These are phyloP conservation scores for Leucophenga maculata DNA, from an alignment of 2,888 invertebrate species.

Conservation along the genomic window DNA sequence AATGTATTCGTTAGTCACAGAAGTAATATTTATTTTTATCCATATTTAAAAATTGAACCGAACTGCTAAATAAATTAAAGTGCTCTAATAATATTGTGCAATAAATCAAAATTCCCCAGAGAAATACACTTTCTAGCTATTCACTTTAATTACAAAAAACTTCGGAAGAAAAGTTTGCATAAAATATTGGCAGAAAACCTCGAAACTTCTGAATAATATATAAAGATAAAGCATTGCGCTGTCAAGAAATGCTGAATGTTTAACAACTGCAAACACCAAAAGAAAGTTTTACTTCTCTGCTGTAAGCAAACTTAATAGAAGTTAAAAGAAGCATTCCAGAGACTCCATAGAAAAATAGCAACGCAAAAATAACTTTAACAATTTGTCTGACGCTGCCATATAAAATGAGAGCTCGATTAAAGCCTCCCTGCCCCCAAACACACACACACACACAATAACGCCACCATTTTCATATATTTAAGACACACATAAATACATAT, in stretches of 20 bases:
- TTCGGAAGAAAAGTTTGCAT: too few species aligned
- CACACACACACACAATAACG: not conserved
- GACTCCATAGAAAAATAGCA: slow-evolving; percentile 6
- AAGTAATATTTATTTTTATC: too few species aligned
- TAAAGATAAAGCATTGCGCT: slow-evolving; percentile 34
- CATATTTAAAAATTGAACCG: too few species aligned
- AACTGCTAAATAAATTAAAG: too few species aligned
- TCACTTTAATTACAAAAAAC: too few species aligned
- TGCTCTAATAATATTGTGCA: too few species aligned
- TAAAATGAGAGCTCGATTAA: not conserved
- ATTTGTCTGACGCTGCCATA: slow-evolving; percentile 34
- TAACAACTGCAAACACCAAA: slow-evolving; percentile 9
- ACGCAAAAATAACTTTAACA: slow-evolving; percentile 28
- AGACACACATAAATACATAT: slow-evolving; percentile 19
- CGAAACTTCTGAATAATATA: slow-evolving; percentile 30
- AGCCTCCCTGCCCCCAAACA: too few species aligned
- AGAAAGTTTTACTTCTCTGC: not conserved
- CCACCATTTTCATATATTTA: slow-evolving; percentile 10
- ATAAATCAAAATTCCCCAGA: too few species aligned
- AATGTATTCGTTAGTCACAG: too few species aligned
- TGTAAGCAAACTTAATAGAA: slow-evolving; percentile 9
- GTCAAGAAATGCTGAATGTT: slow-evolving; percentile 35
- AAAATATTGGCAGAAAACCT: too few species aligned
- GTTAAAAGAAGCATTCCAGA: not conserved
- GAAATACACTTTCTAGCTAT: too few species aligned